A percentile compares a stretch with the other conserved stretches of the same genome.
Conservation (phyloP, 2,888 invertebrate species). For the Catonia carolina region DNA sequence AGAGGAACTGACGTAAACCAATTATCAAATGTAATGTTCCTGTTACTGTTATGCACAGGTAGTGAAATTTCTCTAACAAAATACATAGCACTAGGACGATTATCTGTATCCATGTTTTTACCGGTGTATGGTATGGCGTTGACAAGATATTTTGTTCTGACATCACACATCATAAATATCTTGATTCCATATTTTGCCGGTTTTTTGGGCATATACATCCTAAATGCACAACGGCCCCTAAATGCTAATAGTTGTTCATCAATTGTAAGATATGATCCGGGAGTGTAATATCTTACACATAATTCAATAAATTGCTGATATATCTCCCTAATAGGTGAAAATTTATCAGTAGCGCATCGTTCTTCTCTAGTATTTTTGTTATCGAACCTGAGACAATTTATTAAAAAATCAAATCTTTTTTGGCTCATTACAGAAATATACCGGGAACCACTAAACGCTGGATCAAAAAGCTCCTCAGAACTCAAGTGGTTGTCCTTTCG, state of each 20-base stretch:
- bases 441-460: background rate
- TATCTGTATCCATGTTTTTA: background rate
- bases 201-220: background rate
- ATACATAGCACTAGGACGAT: background rate
- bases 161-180: too few relatives aligned
- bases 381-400: too few relatives aligned
- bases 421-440: background rate
- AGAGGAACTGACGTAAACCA: constrained; percentile 10
- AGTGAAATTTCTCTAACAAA: background rate
- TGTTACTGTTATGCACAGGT: background rate
- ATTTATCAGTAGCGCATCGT: background rate
- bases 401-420: background rate
- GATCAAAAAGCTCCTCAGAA: background rate
- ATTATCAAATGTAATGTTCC: constrained; percentile 8
- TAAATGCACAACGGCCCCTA: background rate
- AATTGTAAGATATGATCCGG: background rate
- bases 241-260: too few relatives aligned
- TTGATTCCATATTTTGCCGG: background rate
- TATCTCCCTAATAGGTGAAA: background rate
- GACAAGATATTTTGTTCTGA: too few relatives aligned
- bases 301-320: background rate
- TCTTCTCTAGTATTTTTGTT: background rate
- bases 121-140: background rate
- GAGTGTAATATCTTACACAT: background rate
- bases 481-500: background rate